Evolutionary conservation across 2,113 vertebrate genomes (phyloP).

Genomic region (Pholis gunnellus): DNA sequence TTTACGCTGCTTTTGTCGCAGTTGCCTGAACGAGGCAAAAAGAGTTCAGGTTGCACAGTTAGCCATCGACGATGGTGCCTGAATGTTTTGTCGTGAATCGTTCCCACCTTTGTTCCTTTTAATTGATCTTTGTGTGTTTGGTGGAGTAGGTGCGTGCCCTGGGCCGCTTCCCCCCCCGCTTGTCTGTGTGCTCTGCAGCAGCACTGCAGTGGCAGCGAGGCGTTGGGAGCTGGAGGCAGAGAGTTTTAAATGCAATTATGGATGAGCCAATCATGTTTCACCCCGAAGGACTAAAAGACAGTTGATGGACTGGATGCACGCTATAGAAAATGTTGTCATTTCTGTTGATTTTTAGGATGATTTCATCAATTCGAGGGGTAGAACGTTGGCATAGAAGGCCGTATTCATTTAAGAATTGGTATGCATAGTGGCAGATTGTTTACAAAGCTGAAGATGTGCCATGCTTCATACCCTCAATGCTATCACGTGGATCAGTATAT

Average conservation of each 20-base stretch:
- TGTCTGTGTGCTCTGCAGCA: slow-evolving; percentile 70
- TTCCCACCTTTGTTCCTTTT: slow-evolving; percentile 48
- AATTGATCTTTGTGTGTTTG: slow-evolving; percentile 39
- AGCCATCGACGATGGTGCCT: slow-evolving; percentile 64
- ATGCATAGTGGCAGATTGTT: slow-evolving; percentile 12
- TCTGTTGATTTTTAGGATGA: slow-evolving; percentile 8
- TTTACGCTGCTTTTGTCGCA: slow-evolving; percentile 62
- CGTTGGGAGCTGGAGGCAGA: slow-evolving; percentile 58
- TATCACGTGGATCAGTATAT: background rate
- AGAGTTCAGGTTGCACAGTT: slow-evolving; percentile 73
- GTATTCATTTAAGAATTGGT: background rate
- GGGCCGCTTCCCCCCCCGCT: slow-evolving; percentile 22
- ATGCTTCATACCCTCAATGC: slow-evolving; percentile 16
- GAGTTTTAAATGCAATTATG: slow-evolving; percentile 71
- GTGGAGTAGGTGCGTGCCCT: slow-evolving; percentile 28
- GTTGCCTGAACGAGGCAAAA: slow-evolving; percentile 52
- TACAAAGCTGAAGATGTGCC: slow-evolving; percentile 21
- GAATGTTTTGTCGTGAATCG: slow-evolving; percentile 48
- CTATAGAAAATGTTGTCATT: background rate
- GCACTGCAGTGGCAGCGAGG: slow-evolving; percentile 77
- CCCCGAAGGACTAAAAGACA: slow-evolving; percentile 43
- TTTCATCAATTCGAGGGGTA: slow-evolving; percentile 1
- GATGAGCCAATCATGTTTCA: slow-evolving; percentile 32
- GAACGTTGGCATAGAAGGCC: background rate
- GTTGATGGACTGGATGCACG: slow-evolving; percentile 32